Conservation (phyloP, 2,888 invertebrate species). For the Nesidiocoris tenuis region DNA sequence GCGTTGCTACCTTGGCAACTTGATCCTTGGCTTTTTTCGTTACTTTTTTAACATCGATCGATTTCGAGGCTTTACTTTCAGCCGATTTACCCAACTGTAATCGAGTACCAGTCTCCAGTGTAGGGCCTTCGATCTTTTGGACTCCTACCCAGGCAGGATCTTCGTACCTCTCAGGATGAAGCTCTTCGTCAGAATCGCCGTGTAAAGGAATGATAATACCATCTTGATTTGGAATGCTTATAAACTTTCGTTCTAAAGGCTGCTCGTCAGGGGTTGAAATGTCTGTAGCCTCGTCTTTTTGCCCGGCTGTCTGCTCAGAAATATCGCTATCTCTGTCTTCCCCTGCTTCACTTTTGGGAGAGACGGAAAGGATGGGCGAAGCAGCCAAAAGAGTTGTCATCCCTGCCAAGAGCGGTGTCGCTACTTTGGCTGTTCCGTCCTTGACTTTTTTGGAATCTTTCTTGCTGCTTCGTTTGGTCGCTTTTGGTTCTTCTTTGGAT, state of each 20-base stretch:
- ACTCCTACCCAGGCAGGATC: slow-evolving; percentile 12
- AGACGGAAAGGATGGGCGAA: slow-evolving; percentile 13
- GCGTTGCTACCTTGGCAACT: slow-evolving; percentile 14
- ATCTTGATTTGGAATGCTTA: slow-evolving; percentile 42
- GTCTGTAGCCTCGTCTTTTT: slow-evolving; percentile 56
- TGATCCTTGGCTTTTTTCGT: slow-evolving; percentile 16
- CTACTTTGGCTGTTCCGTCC: slow-evolving; percentile 3
- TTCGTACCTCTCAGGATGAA: slow-evolving; percentile 45
- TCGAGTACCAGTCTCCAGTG: not conserved
- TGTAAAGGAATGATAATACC: slow-evolving; percentile 50
- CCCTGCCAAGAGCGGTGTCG: slow-evolving; percentile 22
- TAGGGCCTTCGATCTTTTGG: slow-evolving; percentile 27
- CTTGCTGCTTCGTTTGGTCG: slow-evolving; percentile 4
- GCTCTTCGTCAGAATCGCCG: slow-evolving; percentile 48
- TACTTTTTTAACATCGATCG: slow-evolving; percentile 1
- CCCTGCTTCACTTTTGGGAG: slow-evolving; percentile 1
- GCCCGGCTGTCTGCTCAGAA: slow-evolving; percentile 27
- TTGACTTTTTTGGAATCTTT: slow-evolving; percentile 3
- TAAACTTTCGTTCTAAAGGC: slow-evolving; percentile 52
- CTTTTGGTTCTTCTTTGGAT: slow-evolving; percentile 34
- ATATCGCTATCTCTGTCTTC: slow-evolving; percentile 21
- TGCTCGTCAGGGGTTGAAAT: too few species aligned
- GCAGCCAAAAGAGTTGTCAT: slow-evolving; percentile 28
- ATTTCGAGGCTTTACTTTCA: not conserved
- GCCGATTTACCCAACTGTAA: not conserved